phyloP scores from a whole-genome alignment of 2,113 vertebrate genomes.

The Gavialis gangeticus region DNA sequence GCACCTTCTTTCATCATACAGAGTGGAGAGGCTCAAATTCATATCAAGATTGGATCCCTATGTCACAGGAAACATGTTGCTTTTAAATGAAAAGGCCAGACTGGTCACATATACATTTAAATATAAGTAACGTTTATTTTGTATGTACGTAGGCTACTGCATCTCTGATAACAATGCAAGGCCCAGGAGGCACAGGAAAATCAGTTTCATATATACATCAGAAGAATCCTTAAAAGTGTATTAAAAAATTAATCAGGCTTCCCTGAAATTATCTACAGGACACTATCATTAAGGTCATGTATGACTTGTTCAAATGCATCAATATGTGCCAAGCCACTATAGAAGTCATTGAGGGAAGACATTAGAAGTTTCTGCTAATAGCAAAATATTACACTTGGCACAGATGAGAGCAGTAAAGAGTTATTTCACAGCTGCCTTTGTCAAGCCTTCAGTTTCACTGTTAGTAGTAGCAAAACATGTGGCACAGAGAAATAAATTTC shows the following conservation, averaged over 20 bases:
- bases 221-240: constrained; percentile 51
- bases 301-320: constrained; percentile 45
- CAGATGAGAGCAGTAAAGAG: not conserved
- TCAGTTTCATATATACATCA: constrained; percentile 36
- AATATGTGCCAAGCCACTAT: constrained; percentile 45
- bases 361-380: constrained; percentile 30
- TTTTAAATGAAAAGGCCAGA: constrained; percentile 1
- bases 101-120: constrained; percentile 28
- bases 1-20: not conserved
- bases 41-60: constrained; percentile 27
- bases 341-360: constrained; percentile 39
- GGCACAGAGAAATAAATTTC: constrained; percentile 2
- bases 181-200: constrained; percentile 41
- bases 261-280: constrained; percentile 39
- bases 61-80: not conserved
- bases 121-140: constrained; percentile 45
- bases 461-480: constrained; percentile 3
- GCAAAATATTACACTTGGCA: constrained; percentile 40
- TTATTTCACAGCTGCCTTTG: constrained; percentile 11
- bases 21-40: not conserved
- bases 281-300: constrained; percentile 30
- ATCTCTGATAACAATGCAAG: constrained; percentile 18
- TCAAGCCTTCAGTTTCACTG: constrained; percentile 10
- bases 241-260: constrained; percentile 32
- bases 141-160: not conserved